A percentile compares a stretch with the other conserved stretches of the same genome.
Evolutionary conservation across 1,140 invertebrate genomes (phyloP).

Genomic region (Ostrea denselamellosa): DNA sequence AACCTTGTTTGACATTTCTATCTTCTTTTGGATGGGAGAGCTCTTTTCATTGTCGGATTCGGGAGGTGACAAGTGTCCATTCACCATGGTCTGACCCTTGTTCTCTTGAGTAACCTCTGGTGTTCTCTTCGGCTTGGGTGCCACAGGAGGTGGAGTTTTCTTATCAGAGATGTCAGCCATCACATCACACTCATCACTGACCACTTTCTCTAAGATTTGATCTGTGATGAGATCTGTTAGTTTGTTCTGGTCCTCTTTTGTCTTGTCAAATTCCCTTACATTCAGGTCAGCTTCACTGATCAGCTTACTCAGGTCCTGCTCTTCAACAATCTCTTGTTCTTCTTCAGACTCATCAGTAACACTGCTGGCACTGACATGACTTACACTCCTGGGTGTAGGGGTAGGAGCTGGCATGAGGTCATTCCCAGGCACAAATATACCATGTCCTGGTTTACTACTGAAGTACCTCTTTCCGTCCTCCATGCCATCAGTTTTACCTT

Average conservation of each 20-base stretch:
- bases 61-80: constrained; percentile 44
- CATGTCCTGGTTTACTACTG: constrained; percentile 75
- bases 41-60: constrained; percentile 41
- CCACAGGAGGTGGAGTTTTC: constrained; percentile 57
- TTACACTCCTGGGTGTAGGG: constrained; percentile 43
- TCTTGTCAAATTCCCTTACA: constrained; percentile 61
- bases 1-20: constrained; percentile 60
- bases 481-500: constrained; percentile 80
- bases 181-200: constrained; percentile 65
- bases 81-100: constrained; percentile 29
- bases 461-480: constrained; percentile 79
- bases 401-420: constrained; percentile 61
- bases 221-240: constrained; percentile 70
- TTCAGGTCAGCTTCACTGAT: constrained; percentile 63
- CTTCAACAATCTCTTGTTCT: constrained; percentile 44
- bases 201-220: constrained; percentile 62
- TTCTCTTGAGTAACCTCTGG: not conserved
- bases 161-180: constrained; percentile 64
- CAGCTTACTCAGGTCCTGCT: constrained; percentile 60
- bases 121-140: constrained; percentile 61
- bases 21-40: constrained; percentile 51
- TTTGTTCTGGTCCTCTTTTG: constrained; percentile 39
- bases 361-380: constrained; percentile 23
- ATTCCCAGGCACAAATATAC: constrained; percentile 78
- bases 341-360: constrained; percentile 12